A percentile compares a stretch with the other conserved stretches of the same genome.
phyloP scores from a whole-genome alignment of 2,888 invertebrate species.

The Chrysodeixis includens region DNA sequence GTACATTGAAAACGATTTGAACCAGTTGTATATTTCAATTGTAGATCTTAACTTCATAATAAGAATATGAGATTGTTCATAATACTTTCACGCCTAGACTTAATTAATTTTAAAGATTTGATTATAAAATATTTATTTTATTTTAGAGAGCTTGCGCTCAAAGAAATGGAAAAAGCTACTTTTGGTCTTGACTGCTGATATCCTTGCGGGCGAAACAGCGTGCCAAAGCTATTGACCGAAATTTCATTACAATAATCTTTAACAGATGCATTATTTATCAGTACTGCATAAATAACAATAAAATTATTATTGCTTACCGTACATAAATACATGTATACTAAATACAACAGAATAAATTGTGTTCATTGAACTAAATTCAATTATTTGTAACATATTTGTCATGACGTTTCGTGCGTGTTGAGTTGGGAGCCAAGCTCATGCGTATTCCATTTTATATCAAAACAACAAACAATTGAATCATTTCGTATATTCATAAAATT shows the following conservation, averaged over 20 bases:
- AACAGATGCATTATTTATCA: neutral
- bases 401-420: neutral
- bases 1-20: neutral
- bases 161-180: too few relatives aligned
- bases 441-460: conserved; percentile 20
- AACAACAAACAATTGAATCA: conserved; percentile 19
- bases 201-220: too few relatives aligned
- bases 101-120: too few relatives aligned
- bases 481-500: conserved; percentile 27
- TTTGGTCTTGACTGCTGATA: too few relatives aligned
- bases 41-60: neutral
- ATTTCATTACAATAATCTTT: neutral
- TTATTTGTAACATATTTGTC: conserved; percentile 20
- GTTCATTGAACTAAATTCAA: conserved; percentile 12
- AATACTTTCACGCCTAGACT: too few relatives aligned
- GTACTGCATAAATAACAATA: neutral
- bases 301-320: neutral
- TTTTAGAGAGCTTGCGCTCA: too few relatives aligned
- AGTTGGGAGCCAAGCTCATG: conserved; percentile 6
- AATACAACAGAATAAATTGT: conserved; percentile 21
- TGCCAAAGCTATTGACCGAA: too few relatives aligned
- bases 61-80: too few relatives aligned
- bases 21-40: neutral
- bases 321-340: conserved; percentile 6
- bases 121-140: too few relatives aligned